phyloP scores from a whole-genome alignment of 2,113 vertebrate species.

The Manacus vitellinus region DNA sequence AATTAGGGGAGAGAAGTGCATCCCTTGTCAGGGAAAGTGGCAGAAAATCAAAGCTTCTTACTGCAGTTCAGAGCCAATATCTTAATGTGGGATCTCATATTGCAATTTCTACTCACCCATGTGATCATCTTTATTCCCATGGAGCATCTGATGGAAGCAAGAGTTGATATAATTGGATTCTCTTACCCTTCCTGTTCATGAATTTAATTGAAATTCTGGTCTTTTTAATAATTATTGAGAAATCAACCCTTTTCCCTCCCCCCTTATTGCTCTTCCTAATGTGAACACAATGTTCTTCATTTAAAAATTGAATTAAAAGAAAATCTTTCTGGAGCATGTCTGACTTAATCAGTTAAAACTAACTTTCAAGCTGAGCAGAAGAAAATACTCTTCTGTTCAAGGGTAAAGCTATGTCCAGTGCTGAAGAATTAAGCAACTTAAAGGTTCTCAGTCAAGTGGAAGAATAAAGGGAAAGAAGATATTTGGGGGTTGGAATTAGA shows the following conservation, averaged over 20 bases:
- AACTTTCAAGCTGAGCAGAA: background rate
- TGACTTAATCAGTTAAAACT: slow-evolving; percentile 13
- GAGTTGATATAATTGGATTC: slow-evolving; percentile 18
- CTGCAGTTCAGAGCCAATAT: background rate
- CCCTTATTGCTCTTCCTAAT: background rate
- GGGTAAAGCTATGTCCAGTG: background rate
- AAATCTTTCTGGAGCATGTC: background rate
- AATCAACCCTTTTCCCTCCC: background rate
- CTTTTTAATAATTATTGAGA: slow-evolving; percentile 27
- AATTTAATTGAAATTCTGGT: slow-evolving; percentile 36
- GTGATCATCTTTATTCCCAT: background rate
- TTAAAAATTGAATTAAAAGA: slow-evolving; percentile 34
- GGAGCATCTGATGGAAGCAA: slow-evolving; percentile 2
- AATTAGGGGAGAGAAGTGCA: background rate
- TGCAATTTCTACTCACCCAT: background rate
- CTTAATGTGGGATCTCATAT: background rate
- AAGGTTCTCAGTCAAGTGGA: background rate
- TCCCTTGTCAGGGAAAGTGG: background rate
- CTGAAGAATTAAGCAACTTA: background rate
- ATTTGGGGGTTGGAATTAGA: background rate
- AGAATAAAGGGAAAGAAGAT: background rate
- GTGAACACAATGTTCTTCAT: slow-evolving; percentile 6
- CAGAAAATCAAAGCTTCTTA: slow-evolving; percentile 14
- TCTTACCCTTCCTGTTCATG: background rate
- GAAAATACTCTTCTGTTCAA: background rate